Evolutionary conservation across 37 sponge, comb jelly and placozoan species (phyloP).

Genomic region (Bolinopsis microptera): DNA sequence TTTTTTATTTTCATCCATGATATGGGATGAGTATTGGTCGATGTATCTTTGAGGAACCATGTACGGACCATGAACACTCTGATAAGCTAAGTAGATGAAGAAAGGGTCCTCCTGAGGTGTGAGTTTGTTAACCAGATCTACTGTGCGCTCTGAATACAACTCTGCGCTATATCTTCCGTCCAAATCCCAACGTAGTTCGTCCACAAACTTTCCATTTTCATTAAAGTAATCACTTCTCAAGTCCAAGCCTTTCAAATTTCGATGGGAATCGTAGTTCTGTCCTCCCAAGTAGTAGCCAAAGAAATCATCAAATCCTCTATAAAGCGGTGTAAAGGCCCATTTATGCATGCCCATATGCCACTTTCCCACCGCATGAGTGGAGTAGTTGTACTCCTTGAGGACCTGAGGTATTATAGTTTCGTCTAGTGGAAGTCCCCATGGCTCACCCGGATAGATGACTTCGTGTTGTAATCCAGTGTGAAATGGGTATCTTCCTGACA

Average conservation of each 20-base stretch:
- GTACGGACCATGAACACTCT: constrained; percentile 29
- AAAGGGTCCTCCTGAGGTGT: background rate
- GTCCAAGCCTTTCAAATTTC: background rate
- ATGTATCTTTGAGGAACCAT: constrained; percentile 60
- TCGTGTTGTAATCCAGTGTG: constrained; percentile 48
- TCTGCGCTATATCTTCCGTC: constrained; percentile 11
- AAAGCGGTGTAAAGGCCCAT: constrained; percentile 51
- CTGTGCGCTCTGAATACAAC: background rate
- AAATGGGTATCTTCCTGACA: constrained; percentile 58
- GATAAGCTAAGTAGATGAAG: constrained; percentile 55
- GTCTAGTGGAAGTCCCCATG: constrained; percentile 59
- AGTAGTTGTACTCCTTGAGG: constrained; percentile 54
- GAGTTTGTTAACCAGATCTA: background rate
- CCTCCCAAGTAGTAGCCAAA: constrained; percentile 60
- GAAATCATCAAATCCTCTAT: constrained; percentile 65
- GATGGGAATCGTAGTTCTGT: constrained; percentile 53
- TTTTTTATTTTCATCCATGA: background rate
- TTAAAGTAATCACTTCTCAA: background rate
- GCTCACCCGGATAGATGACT: constrained; percentile 58
- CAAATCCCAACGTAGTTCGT: constrained; percentile 12
- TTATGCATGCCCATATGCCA: constrained; percentile 64
- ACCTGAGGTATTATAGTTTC: constrained; percentile 46
- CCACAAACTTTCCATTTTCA: constrained; percentile 13
- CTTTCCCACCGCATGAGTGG: constrained; percentile 66
- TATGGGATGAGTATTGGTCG: constrained; percentile 42